Evolutionary conservation across 2,113 vertebrate species (phyloP).

Genomic region (Cacatua alba): DNA sequence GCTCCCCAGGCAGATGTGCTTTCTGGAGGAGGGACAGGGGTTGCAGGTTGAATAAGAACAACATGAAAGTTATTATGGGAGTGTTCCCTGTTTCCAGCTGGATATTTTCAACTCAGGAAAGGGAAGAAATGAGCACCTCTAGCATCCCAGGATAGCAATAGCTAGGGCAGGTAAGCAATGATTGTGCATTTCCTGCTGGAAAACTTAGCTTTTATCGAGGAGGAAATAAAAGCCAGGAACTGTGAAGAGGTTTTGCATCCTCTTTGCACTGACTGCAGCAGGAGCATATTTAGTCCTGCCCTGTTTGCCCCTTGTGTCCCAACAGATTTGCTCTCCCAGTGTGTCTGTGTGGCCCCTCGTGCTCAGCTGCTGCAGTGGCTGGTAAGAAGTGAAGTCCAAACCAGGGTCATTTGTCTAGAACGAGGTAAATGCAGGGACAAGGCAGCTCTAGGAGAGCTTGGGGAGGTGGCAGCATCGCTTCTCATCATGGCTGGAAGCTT

Average conservation of each 20-base stretch:
- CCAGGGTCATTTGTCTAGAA: background rate
- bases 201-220: background rate
- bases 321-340: background rate
- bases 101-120: background rate
- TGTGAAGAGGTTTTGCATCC: background rate
- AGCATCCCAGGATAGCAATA: background rate
- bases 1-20: background rate
- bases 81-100: background rate
- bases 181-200: background rate
- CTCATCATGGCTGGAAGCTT: background rate
- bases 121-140: background rate
- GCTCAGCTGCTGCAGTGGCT: background rate
- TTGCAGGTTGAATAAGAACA: background rate
- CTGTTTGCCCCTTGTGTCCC: accelerated
- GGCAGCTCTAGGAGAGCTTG: background rate
- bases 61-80: background rate
- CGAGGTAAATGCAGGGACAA: background rate
- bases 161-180: background rate
- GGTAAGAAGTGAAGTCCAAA: background rate
- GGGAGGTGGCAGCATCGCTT: background rate
- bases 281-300: background rate
- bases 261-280: background rate
- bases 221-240: background rate
- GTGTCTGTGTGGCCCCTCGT: accelerated
- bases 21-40: background rate